A percentile compares a stretch with the other conserved stretches of the same genome.
phyloP scores from a whole-genome alignment of 2,797 vertebrate species.

The Tragopan temminckii region DNA sequence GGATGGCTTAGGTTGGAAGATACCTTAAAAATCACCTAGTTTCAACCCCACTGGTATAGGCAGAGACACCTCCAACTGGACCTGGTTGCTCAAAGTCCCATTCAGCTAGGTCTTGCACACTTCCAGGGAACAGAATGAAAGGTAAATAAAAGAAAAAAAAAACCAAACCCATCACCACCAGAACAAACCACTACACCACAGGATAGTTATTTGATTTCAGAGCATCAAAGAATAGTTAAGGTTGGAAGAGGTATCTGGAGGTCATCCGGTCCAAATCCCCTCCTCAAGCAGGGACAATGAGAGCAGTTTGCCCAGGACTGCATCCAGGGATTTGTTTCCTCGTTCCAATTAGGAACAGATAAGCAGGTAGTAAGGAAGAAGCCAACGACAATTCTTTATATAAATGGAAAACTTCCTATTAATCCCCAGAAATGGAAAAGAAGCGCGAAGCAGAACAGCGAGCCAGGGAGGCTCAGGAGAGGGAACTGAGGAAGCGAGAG shows the following conservation, averaged over 20 bases:
- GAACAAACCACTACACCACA: background rate
- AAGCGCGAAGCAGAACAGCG: constrained; percentile 92
- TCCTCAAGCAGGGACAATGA: background rate
- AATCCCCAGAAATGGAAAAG: constrained; percentile 87
- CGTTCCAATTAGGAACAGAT: background rate
- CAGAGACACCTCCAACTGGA: background rate
- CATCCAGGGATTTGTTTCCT: background rate
- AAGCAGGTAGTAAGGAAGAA: background rate
- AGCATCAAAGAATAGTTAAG: background rate
- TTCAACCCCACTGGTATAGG: background rate
- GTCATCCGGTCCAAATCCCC: background rate
- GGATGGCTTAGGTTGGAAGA: background rate
- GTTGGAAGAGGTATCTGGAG: background rate
- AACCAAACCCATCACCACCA: too few species aligned
- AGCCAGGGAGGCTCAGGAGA: constrained; percentile 91
- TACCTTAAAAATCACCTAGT: background rate
- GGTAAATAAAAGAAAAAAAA: background rate
- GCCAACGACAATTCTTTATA: background rate
- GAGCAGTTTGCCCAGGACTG: background rate
- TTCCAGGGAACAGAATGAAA: background rate
- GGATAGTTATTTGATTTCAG: background rate
- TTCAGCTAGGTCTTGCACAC: background rate
- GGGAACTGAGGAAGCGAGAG: constrained; percentile 90
- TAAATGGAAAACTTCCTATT: background rate
- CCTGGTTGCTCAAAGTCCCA: background rate